Evolutionary conservation across 2,797 vertebrate genomes (phyloP).

Genomic region (Toxotes lorentzi): DNA sequence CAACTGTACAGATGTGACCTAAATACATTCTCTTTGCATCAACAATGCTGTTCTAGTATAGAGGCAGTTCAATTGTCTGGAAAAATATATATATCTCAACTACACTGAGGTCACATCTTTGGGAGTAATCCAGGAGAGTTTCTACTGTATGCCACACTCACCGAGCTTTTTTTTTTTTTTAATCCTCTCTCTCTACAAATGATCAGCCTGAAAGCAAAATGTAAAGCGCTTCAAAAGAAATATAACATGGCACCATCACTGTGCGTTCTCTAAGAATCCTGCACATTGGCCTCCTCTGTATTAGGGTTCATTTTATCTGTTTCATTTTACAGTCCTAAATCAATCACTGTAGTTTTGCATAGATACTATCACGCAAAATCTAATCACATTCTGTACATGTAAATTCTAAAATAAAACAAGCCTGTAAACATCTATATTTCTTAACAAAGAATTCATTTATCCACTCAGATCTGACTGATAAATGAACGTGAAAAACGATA

Average conservation of each 20-base stretch:
- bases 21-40: conserved; percentile 85
- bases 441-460: conserved; percentile 37
- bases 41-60: conserved; percentile 72
- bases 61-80: conserved; percentile 74
- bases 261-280: conserved; percentile 37
- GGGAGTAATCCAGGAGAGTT: conserved; percentile 61
- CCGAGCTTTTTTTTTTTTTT: conserved; percentile 13
- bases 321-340: conserved; percentile 63
- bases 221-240: conserved; percentile 41
- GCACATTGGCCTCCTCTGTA: conserved; percentile 46
- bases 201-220: conserved; percentile 34
- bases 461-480: conserved; percentile 26
- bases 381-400: conserved; percentile 75
- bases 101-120: conserved; percentile 75
- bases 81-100: conserved; percentile 71
- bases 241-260: conserved; percentile 52
- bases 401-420: conserved; percentile 64
- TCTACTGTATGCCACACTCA: conserved; percentile 37
- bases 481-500: conserved; percentile 37
- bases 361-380: conserved; percentile 78
- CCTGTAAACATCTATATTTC: conserved; percentile 64
- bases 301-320: conserved; percentile 47
- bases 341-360: conserved; percentile 81
- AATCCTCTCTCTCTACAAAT: neutral
- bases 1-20: conserved; percentile 68